Percentiles rank a stretch among this genome's conserved stretches.
These are phyloP conservation scores for Xiphydria camelus DNA, from an alignment of 2,888 invertebrate genomes.

Conservation along the genomic window DNA sequence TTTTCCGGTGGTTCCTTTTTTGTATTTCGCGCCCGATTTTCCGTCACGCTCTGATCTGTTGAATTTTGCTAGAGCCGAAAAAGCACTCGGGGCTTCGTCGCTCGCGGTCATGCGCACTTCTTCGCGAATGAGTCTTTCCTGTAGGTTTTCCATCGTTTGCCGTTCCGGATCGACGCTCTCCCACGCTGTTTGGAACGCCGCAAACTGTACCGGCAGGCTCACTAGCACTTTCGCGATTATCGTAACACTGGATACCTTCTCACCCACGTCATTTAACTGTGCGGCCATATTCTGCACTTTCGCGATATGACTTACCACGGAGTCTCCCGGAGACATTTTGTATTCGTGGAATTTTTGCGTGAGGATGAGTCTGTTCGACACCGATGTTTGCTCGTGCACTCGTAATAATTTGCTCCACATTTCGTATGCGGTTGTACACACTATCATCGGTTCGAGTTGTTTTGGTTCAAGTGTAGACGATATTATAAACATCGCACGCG, in stretches of 20 bases:
- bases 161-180: slow-evolving; percentile 12
- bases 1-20: not conserved
- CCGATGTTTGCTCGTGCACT: not conserved
- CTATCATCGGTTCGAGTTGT: not conserved
- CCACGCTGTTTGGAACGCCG: slow-evolving; percentile 16
- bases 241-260: slow-evolving; percentile 13
- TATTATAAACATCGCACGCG: not conserved
- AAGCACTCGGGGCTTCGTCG: slow-evolving; percentile 11
- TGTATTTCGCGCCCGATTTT: not conserved
- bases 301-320: slow-evolving; percentile 9
- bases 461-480: not conserved
- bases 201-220: slow-evolving; percentile 17
- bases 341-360: slow-evolving; percentile 17
- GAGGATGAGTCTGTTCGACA: not conserved
- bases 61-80: slow-evolving; percentile 5
- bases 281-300: slow-evolving; percentile 18
- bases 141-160: slow-evolving; percentile 11
- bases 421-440: not conserved
- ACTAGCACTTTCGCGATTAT: slow-evolving; percentile 21
- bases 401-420: not conserved
- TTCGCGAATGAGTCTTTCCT: slow-evolving; percentile 19
- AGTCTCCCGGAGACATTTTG: slow-evolving; percentile 13
- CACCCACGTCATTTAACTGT: slow-evolving; percentile 17
- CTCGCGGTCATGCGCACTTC: slow-evolving; percentile 14
- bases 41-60: too few relatives aligned